Percentiles rank a stretch among this genome's conserved stretches.
Evolutionary conservation across 53 echinoderm and acorn worm genomes (phyloP).

Genomic region (Apostichopus leukothele): DNA sequence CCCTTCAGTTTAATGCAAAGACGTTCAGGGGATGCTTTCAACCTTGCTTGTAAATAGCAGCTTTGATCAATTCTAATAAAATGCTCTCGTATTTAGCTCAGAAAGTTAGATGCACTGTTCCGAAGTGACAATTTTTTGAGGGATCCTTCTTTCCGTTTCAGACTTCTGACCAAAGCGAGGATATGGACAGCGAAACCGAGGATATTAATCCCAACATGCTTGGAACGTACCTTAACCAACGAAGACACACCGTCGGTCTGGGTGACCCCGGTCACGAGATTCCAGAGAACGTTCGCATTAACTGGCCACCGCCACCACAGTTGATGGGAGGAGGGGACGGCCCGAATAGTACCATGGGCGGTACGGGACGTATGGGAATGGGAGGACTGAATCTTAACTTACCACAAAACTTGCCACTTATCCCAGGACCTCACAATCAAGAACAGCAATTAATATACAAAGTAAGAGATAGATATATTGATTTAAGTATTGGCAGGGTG

Average conservation of each 20-base stretch:
- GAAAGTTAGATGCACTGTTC: no score
- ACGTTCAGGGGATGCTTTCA: no score
- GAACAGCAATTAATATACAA: constrained; percentile 79
- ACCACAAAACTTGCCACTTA: constrained; percentile 86
- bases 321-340: constrained; percentile 46
- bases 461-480: constrained; percentile 50
- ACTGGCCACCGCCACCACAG: constrained; percentile 53
- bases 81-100: no score
- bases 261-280: constrained; percentile 86
- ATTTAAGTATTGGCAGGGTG: no score
- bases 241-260: constrained; percentile 79
- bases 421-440: constrained; percentile 55
- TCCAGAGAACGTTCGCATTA: constrained; percentile 65
- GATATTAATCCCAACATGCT: constrained; percentile 85
- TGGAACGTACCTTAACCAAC: constrained; percentile 73
- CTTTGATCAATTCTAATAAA: no score
- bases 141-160: constrained; percentile 14
- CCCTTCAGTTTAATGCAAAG: no score
- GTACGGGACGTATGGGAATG: constrained; percentile 50
- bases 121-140: no score
- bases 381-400: constrained; percentile 57
- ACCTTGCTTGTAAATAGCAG: no score
- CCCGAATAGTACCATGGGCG: constrained; percentile 45
- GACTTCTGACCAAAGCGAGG: constrained; percentile 65
- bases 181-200: constrained; percentile 89